These are phyloP conservation scores for Spialia ferax DNA, from an alignment of 2,888 invertebrate species.

Conservation along the genomic window DNA sequence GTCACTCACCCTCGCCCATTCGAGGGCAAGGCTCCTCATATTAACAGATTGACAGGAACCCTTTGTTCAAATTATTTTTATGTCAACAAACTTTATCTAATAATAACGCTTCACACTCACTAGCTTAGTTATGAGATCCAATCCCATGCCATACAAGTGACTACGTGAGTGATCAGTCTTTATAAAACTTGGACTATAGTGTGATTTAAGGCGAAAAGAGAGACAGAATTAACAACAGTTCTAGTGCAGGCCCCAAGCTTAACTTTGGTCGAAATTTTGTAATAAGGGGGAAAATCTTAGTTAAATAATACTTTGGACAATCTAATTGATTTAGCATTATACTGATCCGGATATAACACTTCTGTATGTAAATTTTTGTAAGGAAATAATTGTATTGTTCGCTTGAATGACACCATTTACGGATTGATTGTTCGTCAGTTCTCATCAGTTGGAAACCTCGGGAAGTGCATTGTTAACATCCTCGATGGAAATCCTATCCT, in stretches of 20 bases:
- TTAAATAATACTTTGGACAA: too few relatives aligned
- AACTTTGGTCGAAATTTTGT: too few relatives aligned
- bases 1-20: slow-evolving; percentile 38
- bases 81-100: neutral
- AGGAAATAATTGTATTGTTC: slow-evolving; percentile 14
- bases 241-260: too few relatives aligned
- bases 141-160: too few relatives aligned
- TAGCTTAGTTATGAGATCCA: too few relatives aligned
- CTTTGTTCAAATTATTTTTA: neutral
- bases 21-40: slow-evolving; percentile 19
- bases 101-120: too few relatives aligned
- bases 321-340: too few relatives aligned
- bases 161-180: too few relatives aligned
- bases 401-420: slow-evolving; percentile 27
- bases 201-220: too few relatives aligned
- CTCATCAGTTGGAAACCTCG: slow-evolving; percentile 27
- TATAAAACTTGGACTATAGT: too few relatives aligned
- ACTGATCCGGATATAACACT: neutral
- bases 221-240: too few relatives aligned
- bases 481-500: slow-evolving; percentile 36
- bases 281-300: too few relatives aligned
- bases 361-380: slow-evolving; percentile 9
- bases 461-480: slow-evolving; percentile 31
- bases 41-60: neutral
- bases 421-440: slow-evolving; percentile 26